These are phyloP conservation scores for Porites divaricata DNA, from an alignment of 92 coral and sea anemone genomes.

Conservation along the genomic window DNA sequence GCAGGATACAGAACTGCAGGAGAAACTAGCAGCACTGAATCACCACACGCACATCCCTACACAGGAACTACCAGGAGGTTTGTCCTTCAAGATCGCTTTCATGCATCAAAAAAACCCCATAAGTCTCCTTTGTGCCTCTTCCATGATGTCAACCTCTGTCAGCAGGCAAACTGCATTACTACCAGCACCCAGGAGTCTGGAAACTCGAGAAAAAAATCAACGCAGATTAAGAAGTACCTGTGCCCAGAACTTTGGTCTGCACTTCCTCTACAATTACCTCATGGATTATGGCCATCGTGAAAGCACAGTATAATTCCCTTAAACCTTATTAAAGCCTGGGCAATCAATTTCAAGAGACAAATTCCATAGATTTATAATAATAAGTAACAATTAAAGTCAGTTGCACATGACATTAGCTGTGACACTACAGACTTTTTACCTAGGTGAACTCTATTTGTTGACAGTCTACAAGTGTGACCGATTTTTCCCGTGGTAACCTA, in stretches of 20 bases:
- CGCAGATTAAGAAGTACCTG: conserved; percentile 27
- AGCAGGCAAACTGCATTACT: conserved; percentile 6
- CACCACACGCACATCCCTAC: conserved; percentile 4
- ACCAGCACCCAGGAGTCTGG: conserved; percentile 9
- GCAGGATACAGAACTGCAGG: too few relatives aligned
- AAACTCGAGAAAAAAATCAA: conserved; percentile 11
- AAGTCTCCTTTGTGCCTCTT: conserved; percentile 27
- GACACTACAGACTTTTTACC: too few relatives aligned
- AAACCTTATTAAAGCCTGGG: too few relatives aligned
- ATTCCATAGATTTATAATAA: too few relatives aligned
- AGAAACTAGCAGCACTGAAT: background rate
- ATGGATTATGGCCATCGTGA: conserved; percentile 17
- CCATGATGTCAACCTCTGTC: conserved; percentile 23
- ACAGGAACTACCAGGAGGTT: conserved; percentile 1
- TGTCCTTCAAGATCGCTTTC: conserved; percentile 23
- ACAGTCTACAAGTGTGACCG: too few relatives aligned
- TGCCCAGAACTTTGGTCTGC: conserved; percentile 17
- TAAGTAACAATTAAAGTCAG: too few relatives aligned
- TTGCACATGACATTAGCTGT: too few relatives aligned
- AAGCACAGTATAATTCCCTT: too few relatives aligned
- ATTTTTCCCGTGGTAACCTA: too few relatives aligned
- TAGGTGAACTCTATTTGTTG: too few relatives aligned
- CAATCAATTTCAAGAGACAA: too few relatives aligned
- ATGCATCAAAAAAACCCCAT: conserved; percentile 17
- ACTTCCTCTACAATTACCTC: conserved; percentile 11